Base-by-base conservation (phyloP, 2,113 vertebrate genomes). In the Corydoras sp. region DNA sequence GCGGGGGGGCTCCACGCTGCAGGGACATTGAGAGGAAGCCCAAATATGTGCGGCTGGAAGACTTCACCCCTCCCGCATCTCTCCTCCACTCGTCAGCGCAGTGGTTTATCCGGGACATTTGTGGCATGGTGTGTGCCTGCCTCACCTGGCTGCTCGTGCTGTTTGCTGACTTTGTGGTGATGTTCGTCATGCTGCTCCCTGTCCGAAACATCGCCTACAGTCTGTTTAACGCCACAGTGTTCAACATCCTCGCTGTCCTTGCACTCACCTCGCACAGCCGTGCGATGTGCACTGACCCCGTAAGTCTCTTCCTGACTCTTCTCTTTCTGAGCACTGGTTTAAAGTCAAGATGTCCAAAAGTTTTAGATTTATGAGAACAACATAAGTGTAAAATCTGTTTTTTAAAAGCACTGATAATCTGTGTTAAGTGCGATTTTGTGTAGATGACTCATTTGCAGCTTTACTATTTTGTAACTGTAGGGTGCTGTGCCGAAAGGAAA, bases 61-160 rank as follows among this genome's bases (percentile, higher is more conserved):
- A 96, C 91, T 98, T 95, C 54, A 75, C 88, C 76, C 95, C 95
- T 51, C 95, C 96, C 10, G 91, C 94, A 8, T 87, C 82, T 12
- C 89, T 12, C 10, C 4, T 89, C 6, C 11, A 79, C 56, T 81
- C 87, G 67, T 79, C 87, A 65, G 89, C 88, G 6, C 11, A 88
- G 93, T 99, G 97, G 97, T 98, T 98, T 85, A 97, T 99, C 86
- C 92, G 93, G 0, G 97, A 99, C 77, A 88, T 93, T 88, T 99
- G 97, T 66, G 97, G 97, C 82, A 93, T 99, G 58, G 91, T 92
- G 71, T 99, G 97, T 76, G 95, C 90, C 77, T 79, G 95, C 32
- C 92, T 99, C 83, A 99, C 97, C 86, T 99, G 97, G 97, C 30
- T 96, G 75, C 91, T 99, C 87, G 92, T 99, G 80, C 88, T 99